These are phyloP conservation scores for Noctuana brunneofusca DNA, from an alignment of 2,888 invertebrate species.

Conservation along the genomic window DNA sequence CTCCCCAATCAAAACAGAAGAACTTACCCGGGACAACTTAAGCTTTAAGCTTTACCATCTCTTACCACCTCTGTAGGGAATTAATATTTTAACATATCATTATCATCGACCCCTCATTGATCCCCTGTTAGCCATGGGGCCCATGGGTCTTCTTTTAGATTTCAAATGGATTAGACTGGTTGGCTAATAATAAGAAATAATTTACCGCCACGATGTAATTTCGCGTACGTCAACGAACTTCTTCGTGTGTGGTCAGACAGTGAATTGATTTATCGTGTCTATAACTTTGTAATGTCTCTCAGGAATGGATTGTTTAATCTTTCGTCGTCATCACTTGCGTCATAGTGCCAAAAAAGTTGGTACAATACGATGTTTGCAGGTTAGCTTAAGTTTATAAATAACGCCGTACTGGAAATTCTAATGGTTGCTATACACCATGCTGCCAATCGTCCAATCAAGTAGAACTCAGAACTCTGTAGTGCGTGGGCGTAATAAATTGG, in stretches of 20 bases:
- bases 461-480: no score
- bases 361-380: constrained; percentile 42
- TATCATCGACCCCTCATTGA: no score
- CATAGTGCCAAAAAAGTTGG: constrained; percentile 47
- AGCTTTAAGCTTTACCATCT: no score
- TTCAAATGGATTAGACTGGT: not conserved
- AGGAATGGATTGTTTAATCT: constrained; percentile 45
- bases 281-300: constrained; percentile 44
- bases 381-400: constrained; percentile 27
- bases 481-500: no score
- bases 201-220: constrained; percentile 32
- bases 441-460: no score
- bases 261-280: constrained; percentile 44
- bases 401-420: constrained; percentile 2
- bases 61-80: no score
- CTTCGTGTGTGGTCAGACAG: constrained; percentile 48
- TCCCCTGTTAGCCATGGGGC: no score
- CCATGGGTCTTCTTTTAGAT: no score
- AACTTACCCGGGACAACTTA: no score
- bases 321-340: constrained; percentile 47
- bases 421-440: not conserved
- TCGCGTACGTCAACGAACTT: constrained; percentile 37
- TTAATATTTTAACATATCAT: no score
- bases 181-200: constrained; percentile 31
- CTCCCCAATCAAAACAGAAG: no score